Percentiles rank a stretch among this genome's conserved stretches.
Conservation (phyloP, 2,888 invertebrate species). For the Myopa testacea region DNA sequence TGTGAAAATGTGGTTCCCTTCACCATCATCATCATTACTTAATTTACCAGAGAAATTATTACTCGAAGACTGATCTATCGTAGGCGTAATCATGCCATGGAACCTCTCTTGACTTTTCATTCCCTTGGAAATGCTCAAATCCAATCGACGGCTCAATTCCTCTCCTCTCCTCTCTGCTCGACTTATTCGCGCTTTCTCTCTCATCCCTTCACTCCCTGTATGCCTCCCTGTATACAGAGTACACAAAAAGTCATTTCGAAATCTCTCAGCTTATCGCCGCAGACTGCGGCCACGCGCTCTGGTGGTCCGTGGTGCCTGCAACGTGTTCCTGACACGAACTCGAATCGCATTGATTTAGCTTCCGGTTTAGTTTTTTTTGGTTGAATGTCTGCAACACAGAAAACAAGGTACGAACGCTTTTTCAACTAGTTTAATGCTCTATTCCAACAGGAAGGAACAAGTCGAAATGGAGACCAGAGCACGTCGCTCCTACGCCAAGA, state of each 20-base stretch:
- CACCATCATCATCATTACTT: no score
- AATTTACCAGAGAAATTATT: no score
- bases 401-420: neutral
- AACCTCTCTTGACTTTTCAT: no score
- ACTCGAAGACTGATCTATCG: no score
- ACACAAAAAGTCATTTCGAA: neutral
- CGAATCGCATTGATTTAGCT: slow-evolving; percentile 15
- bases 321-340: neutral
- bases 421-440: neutral
- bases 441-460: slow-evolving; percentile 57
- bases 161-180: no score
- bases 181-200: no score
- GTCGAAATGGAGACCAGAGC: slow-evolving; percentile 60
- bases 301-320: no score
- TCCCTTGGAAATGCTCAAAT: no score
- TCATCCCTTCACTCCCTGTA: neutral
- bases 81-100: no score
- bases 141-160: no score
- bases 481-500: slow-evolving; percentile 59
- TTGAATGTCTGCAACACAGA: neutral
- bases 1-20: no score
- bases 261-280: slow-evolving; percentile 5
- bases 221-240: neutral
- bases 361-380: neutral
- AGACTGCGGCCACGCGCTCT: slow-evolving; percentile 1